Percentiles rank a stretch among this genome's conserved stretches.
These are phyloP conservation scores for Amazona ochrocephala DNA, from an alignment of 2,797 vertebrate species.

Conservation along the genomic window DNA sequence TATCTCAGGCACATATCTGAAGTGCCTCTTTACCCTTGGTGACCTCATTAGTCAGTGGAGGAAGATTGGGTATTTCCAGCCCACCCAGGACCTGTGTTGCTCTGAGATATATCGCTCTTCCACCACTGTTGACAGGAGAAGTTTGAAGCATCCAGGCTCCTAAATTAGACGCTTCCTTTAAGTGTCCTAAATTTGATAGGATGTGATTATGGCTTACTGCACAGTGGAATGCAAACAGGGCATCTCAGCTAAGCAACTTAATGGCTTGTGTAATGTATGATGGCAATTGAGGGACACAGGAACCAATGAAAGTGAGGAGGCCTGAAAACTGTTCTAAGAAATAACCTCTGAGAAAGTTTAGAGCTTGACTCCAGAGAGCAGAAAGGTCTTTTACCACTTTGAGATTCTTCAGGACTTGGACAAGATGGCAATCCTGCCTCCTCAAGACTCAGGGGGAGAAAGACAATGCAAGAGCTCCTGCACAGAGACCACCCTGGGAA, in stretches of 20 bases:
- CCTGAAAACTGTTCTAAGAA: not conserved
- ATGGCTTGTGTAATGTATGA: not conserved
- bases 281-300: not conserved
- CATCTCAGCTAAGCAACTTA: not conserved
- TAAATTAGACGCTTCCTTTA: not conserved
- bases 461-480: not conserved
- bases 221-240: not conserved
- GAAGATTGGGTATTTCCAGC: not conserved
- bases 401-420: not conserved
- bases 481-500: not conserved
- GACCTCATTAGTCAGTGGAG: not conserved
- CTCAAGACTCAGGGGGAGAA: not conserved
- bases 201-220: not conserved
- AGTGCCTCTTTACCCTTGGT: not conserved
- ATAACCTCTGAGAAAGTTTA: not conserved
- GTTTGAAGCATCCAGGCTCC: not conserved
- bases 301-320: not conserved
- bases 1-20: not conserved
- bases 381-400: not conserved
- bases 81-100: not conserved
- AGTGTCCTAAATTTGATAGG: not conserved
- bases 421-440: rapidly evolving
- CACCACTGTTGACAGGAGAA: not conserved
- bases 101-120: not conserved
- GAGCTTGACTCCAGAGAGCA: not conserved